A percentile compares a stretch with the other conserved stretches of the same genome.
These are phyloP conservation scores for Nineta flava DNA, from an alignment of 2,888 invertebrate genomes.

Conservation along the genomic window DNA sequence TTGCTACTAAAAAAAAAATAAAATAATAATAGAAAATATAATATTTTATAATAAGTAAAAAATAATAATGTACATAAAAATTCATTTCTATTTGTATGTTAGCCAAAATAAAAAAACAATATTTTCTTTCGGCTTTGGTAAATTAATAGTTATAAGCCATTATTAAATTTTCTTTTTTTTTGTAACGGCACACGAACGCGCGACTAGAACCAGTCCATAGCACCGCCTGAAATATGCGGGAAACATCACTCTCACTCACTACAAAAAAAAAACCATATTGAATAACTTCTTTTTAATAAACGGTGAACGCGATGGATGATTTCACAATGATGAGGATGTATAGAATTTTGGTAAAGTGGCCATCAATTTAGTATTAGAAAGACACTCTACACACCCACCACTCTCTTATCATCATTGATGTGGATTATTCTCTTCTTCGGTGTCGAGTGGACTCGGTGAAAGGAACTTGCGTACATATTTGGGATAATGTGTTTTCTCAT, in stretches of 20 bases:
- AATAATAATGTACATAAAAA: not conserved
- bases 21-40: no score
- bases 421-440: conserved; percentile 60
- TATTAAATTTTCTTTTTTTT: not conserved
- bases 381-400: not conserved
- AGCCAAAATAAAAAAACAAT: not conserved
- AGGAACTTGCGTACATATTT: conserved; percentile 82
- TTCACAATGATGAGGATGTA: conserved; percentile 19
- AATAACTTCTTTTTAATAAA: no score
- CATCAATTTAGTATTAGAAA: conserved; percentile 1
- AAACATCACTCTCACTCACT: not conserved
- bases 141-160: not conserved
- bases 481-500: conserved; percentile 85
- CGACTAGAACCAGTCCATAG: conserved; percentile 4
- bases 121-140: not conserved
- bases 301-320: conserved; percentile 13
- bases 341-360: conserved; percentile 5
- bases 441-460: conserved; percentile 73
- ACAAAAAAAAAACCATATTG: not conserved
- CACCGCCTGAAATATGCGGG: not conserved
- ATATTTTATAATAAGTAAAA: not conserved
- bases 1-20: no score
- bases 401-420: conserved; percentile 35
- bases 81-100: not conserved
- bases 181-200: not conserved